Conservation (phyloP, 2,888 invertebrate genomes). For the Netelia inedita region DNA sequence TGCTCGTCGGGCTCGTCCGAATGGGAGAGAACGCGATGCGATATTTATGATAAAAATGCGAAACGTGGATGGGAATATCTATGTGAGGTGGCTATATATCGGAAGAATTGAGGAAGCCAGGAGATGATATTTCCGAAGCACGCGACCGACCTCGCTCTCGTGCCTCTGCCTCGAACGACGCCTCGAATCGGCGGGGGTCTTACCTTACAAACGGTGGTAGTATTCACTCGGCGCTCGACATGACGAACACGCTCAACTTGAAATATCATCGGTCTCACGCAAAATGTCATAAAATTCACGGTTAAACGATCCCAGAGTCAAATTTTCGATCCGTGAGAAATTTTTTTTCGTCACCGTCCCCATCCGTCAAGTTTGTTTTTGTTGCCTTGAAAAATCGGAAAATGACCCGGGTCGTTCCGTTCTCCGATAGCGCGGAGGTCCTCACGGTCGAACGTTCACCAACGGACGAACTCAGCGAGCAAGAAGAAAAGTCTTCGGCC, state of each 20-base stretch:
- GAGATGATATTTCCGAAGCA: slow-evolving; percentile 76
- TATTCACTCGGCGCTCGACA: slow-evolving; percentile 70
- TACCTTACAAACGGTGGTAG: slow-evolving; percentile 60
- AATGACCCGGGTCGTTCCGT: slow-evolving; percentile 32
- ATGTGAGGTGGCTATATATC: background rate
- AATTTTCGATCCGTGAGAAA: background rate
- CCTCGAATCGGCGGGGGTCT: slow-evolving; percentile 40
- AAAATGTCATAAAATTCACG: slow-evolving; percentile 44
- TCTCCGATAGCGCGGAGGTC: slow-evolving; percentile 11
- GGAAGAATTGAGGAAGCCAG: background rate
- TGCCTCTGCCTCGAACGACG: slow-evolving; percentile 62
- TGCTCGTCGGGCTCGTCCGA: slow-evolving; percentile 1
- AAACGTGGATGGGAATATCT: slow-evolving; percentile 52
- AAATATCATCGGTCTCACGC: slow-evolving; percentile 61
- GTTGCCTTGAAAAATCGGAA: background rate
- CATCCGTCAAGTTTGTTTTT: background rate
- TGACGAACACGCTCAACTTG: slow-evolving; percentile 59
- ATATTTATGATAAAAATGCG: slow-evolving; percentile 59
- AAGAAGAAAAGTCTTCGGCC: background rate
- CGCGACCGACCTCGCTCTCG: slow-evolving; percentile 75
- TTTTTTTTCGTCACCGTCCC: background rate
- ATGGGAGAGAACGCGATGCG: slow-evolving; percentile 40
- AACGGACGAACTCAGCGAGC: background rate
- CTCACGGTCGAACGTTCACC: slow-evolving; percentile 12
- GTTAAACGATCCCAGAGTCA: slow-evolving; percentile 4